phyloP scores from a whole-genome alignment of 2,113 vertebrate genomes.

The Callaeas wilsoni region DNA sequence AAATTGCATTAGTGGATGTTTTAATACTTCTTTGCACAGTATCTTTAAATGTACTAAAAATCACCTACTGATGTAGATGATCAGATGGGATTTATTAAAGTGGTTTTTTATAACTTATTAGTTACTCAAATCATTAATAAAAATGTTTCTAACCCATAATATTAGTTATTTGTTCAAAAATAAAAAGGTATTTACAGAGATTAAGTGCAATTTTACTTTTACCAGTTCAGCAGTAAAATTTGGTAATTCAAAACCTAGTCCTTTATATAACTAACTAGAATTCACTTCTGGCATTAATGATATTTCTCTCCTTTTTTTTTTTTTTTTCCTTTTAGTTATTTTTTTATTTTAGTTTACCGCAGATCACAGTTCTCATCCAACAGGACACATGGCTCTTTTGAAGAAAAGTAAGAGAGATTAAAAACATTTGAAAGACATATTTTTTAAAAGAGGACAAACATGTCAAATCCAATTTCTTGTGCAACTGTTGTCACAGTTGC shows the following conservation, averaged over 20 bases:
- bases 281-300: neutral
- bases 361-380: constrained; percentile 32
- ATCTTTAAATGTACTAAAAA: neutral
- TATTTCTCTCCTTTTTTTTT: neutral
- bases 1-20: neutral
- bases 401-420: constrained; percentile 82
- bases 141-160: neutral
- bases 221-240: neutral
- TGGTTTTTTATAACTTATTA: neutral
- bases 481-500: neutral
- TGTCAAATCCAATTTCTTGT: neutral
- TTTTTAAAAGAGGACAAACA: neutral
- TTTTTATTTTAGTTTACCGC: constrained; percentile 10
- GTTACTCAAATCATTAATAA: neutral
- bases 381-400: constrained; percentile 83
- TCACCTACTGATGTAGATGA: fast-evolving
- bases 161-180: neutral
- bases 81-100: neutral
- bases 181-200: neutral
- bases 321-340: neutral
- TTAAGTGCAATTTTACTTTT: neutral
- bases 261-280: neutral
- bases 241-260: neutral
- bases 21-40: neutral
- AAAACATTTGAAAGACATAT: neutral